Base-by-base conservation (phyloP, 2,797 vertebrate species). In the Margarornis squamiger region DNA sequence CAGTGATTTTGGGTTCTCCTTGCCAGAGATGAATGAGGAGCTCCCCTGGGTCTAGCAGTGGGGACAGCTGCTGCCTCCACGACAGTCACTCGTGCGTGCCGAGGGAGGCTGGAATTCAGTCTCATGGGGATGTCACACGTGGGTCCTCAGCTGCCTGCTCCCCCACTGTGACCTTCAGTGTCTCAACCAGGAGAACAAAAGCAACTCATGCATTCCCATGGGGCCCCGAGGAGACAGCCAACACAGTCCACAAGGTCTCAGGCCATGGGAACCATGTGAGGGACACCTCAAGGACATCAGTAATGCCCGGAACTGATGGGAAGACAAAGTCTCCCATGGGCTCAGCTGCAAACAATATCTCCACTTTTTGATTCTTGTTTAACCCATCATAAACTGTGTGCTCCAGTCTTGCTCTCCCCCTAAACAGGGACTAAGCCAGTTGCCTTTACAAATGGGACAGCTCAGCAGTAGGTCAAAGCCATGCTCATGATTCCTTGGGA, bases 201-300 rank as follows among this genome's bases (percentile, higher is more conserved):
- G 92, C 59, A 77, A 94, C 59, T 48, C 0, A 1, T 13, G 32
- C 94, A 92, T 32, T 93, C 72, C 79, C 95, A 96, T 97, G 93
- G 91, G 95, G 49, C 52, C 62, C 62, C 16, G 14, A 67, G 79
- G 93, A 98, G 97, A 93, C 95, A 97, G 77, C 6, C 48, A 97
- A 98, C 98, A 98, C 92, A 96, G 97, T 97, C 95, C 72, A 61
- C 92, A 87, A 73, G 91, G 55, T 14, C 92, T 79, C 88, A 86
- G 97, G 95, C 95, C 98, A 95, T 98, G 98, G 98, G 98, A 99
- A 98, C 79, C 38, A 45, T 14, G 8, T 1, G 7, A 93, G 76
- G 49, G 52, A 94, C 90, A 86, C 41, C n/a, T 86, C 75, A 93
- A 74, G 54, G 49, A 75, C 62, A 86, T 21, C 32, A 63, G 19